Base-by-base conservation (phyloP, 2,113 vertebrate genomes). In the Elephas maximus region DNA sequence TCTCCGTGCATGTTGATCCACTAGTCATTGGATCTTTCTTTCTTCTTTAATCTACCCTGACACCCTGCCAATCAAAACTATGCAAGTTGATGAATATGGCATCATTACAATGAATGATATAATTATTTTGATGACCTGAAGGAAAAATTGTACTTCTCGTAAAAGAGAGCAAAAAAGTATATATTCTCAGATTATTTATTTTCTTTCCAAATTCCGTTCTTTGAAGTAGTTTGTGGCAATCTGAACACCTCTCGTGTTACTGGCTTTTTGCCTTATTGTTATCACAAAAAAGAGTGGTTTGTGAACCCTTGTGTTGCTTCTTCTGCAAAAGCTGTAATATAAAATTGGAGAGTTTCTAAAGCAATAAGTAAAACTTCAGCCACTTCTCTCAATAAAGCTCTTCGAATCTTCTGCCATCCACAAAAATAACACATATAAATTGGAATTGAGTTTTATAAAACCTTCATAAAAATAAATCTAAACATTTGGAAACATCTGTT, bases 391-490 rank as follows among this genome's bases (percentile, higher is more conserved):
- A 84, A 78, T 92, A 97, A 80, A 86, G 23, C 94, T 85, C 91
- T 97, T 94, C 96, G 96, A 85, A 94, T 96, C 90, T 98, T 97
- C 96, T 97, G 88, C 78, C 96, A 97, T 96, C 98, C 96, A 97
- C 65, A 18, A 93, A 96, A 96, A 91, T 94, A 89, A 97, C 93
- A 88, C 4, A 28, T 96, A 97, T 97, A 98, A 98, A 98, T 97
- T 97, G 96, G 93, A 98, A 98, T 97, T 97, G 98, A 98, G 97
- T 98, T 98, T 98, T 98, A 98, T 97, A 98, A 98, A 98, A 91
- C 79, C 97, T 98, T 98, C 97, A 96, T 98, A 97, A 98, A 98
- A 98, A 97, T 96, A 97, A 98, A 98, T 97, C 97, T 97, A 93
- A 98, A 97, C 97, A 89, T 98, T 97, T 96, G 88, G 92, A 73